Evolutionary conservation across 2,888 invertebrate genomes (phyloP).

Genomic region (Callosobruchus maculatus): DNA sequence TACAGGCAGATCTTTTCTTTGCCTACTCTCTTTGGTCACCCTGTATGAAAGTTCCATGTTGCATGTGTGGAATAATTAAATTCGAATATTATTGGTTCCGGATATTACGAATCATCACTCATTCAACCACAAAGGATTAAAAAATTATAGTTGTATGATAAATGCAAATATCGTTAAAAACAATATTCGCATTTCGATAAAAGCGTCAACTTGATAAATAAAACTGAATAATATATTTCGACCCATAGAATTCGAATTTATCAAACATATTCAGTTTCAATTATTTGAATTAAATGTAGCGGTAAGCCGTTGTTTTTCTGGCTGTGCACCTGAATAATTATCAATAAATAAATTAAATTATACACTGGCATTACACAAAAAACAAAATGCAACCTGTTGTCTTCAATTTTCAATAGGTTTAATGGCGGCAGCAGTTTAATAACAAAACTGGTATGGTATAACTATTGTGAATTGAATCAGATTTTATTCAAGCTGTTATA

Average conservation of each 20-base stretch:
- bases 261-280: neutral
- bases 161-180: neutral
- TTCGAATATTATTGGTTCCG: neutral
- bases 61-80: neutral
- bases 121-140: neutral
- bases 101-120: neutral
- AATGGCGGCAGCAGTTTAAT: too few species aligned
- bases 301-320: neutral
- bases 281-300: neutral
- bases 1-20: too few species aligned
- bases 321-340: neutral
- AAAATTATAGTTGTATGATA: neutral
- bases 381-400: neutral
- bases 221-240: neutral
- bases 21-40: too few species aligned
- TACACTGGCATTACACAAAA: neutral
- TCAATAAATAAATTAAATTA: neutral
- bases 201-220: neutral
- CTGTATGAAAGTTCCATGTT: neutral
- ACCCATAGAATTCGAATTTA: neutral
- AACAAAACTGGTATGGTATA: too few species aligned
- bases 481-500: too few species aligned
- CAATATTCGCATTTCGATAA: neutral
- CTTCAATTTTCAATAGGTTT: too few species aligned
- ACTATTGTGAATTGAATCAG: too few species aligned